Evolutionary conservation across 2,888 invertebrate species (phyloP), one percentile per base, ranked within the genome.

Genomic region (Hirtodrosophila alboralis): DNA sequence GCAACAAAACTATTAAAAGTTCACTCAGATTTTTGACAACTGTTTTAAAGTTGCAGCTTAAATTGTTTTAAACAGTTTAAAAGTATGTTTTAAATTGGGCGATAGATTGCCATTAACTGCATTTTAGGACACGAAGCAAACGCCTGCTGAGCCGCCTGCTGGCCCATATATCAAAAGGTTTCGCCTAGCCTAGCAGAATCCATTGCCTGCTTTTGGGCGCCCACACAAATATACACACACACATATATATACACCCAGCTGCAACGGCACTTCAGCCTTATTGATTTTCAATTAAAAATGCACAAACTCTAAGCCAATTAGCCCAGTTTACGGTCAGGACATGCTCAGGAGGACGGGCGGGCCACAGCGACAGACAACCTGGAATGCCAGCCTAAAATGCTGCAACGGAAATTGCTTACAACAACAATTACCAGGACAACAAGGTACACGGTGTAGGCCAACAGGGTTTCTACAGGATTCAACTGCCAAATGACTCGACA

Each of bases 261-360:
- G 54, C 56, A 28, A 23, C 43, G 44, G 59, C 69, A 66, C 79
- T 69, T 62, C 60, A 51, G 57, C 54, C 56, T 45, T 81, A 81
- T 81, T 86, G 81, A 81, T 81, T 81, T 81, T 84, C 86, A 81
- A 81, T 81, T 81, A 86, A 81, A 86, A 84, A 86, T 77, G 75
- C 84, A 77, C 75, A 71, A 80, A 72, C 80, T 66, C 69, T 52
- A 47, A 79, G 66, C 73, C 81, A 86, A 81, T 81, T 81, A 81
- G 87, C 81, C 81, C 70, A 79, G 84, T 86, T 79, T 77, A 52
- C 33, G 64, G 28, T 21, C 6, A 31, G 37, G 23, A 23, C 23
- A 23, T 23, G 23, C 2, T 23, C 7, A 8, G 23, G 7, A 10
- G 14, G 43, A 6, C 23, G 10, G 14, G 21, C 18, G 8, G 21